Conservation (phyloP, 2,113 vertebrate species). For the Rhabdomys dilectus region DNA sequence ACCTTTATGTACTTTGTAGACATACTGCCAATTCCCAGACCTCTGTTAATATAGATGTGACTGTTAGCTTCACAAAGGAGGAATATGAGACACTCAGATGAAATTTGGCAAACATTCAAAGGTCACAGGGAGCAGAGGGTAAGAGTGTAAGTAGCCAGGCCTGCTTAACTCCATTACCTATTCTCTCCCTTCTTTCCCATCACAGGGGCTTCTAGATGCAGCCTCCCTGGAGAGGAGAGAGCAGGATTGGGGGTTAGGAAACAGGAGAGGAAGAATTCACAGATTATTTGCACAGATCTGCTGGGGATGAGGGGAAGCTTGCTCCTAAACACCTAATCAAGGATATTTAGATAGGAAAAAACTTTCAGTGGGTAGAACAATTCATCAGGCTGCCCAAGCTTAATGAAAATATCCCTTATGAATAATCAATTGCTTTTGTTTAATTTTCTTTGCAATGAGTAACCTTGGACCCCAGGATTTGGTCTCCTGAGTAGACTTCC, state of each 20-base stretch:
- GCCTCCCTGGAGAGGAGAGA: not conserved
- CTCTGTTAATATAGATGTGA: not conserved
- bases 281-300: not conserved
- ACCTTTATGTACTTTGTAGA: not conserved
- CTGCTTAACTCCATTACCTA: not conserved
- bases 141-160: not conserved
- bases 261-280: not conserved
- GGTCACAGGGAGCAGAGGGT: not conserved
- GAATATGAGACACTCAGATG: not conserved
- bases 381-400: conserved; percentile 36
- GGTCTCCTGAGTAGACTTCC: not conserved
- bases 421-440: conserved; percentile 55
- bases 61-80: not conserved
- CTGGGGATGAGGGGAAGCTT: not conserved
- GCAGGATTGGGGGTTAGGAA: not conserved
- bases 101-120: not conserved
- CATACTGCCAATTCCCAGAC: not conserved
- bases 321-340: conserved; percentile 28
- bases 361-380: not conserved
- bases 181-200: not conserved
- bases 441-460: conserved; percentile 9
- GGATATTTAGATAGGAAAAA: conserved; percentile 37
- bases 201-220: not conserved
- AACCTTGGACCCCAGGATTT: conserved; percentile 11
- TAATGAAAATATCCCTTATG: conserved; percentile 55